Evolutionary conservation across 2,888 invertebrate genomes (phyloP), one percentile per base, ranked within the genome.

Genomic region (Temnothorax ravouxi): DNA sequence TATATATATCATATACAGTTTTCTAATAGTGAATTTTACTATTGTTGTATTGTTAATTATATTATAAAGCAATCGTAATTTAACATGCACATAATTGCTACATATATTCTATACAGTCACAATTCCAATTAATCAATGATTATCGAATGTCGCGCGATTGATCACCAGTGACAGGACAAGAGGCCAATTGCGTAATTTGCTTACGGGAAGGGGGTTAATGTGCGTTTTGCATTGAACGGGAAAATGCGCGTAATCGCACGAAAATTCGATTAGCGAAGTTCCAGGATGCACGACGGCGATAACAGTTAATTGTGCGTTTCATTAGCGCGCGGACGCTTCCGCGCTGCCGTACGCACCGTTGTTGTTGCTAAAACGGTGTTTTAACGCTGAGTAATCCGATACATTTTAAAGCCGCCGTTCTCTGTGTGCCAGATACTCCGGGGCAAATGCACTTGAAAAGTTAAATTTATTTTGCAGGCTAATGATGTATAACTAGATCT

Each of bases 281-380:
- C 81, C 83, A 85, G 77, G 54, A 47, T 41, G 77, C 77, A 77
- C 61, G 81, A 81, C 77, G 76, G 29, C 75, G 85, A 87, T 87
- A 83, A 83, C 69, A 84, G 85, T 88, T 88, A 89, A 88, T 88
- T 88, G 84, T 85, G 89, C 87, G 87, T 88, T 88, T 88, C 85
- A 87, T 88, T 87, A 85, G 67, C 64, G 29, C 29, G 29, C 29
- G 75, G 56, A 66, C 85, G 87, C 83, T 82, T 87, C 74, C 59
- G 13, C 52, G 15, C 21, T 38, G 50, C 61, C 15, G 64, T 59
- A 54, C 80, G 85, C 80, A 77, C 66, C 29, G 29, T 29, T 29
- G 69, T 64, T 34, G 69, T 38, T 66, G 34, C 21, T 84, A 79
- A 87, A 88, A 87, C 84, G 52, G 56, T n/a, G 74, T 44, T 83